These are phyloP conservation scores for Drosophila multiciliata DNA, from an alignment of 2,888 invertebrate genomes.

Conservation along the genomic window DNA sequence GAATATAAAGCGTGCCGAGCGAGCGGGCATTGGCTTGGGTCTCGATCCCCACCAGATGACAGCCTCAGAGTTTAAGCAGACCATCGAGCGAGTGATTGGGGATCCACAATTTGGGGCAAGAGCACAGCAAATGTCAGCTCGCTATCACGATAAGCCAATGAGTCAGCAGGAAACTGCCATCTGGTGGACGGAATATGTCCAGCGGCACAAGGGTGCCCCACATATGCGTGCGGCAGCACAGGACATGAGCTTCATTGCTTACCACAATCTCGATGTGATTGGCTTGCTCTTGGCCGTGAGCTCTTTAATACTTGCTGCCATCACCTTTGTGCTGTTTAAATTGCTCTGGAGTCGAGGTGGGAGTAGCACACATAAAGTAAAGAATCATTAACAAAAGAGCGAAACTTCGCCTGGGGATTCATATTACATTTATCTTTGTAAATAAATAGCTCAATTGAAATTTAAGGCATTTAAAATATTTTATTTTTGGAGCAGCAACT, in stretches of 20 bases:
- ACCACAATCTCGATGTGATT: slow-evolving; percentile 81
- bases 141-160: slow-evolving; percentile 82
- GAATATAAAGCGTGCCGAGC: slow-evolving; percentile 85
- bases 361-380: slow-evolving; percentile 12
- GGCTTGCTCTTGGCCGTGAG: slow-evolving; percentile 57
- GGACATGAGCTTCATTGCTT: slow-evolving; percentile 78
- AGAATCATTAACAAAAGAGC: slow-evolving; percentile 17
- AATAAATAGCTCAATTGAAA: neutral
- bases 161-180: slow-evolving; percentile 78
- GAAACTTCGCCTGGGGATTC: neutral
- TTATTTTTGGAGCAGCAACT: neutral
- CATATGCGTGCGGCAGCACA: slow-evolving; percentile 81
- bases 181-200: slow-evolving; percentile 83
- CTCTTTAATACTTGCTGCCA: slow-evolving; percentile 12
- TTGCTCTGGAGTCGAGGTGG: neutral
- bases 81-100: slow-evolving; percentile 63
- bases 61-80: slow-evolving; percentile 68
- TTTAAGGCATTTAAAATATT: neutral
- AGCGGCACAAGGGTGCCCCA: slow-evolving; percentile 82
- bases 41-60: slow-evolving; percentile 82
- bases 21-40: slow-evolving; percentile 83
- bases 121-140: slow-evolving; percentile 66
- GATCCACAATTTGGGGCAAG: slow-evolving; percentile 59
- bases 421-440: neutral
- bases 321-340: slow-evolving; percentile 2